phyloP scores from a whole-genome alignment of 2,888 invertebrate genomes.

The Mythimna lalbum region DNA sequence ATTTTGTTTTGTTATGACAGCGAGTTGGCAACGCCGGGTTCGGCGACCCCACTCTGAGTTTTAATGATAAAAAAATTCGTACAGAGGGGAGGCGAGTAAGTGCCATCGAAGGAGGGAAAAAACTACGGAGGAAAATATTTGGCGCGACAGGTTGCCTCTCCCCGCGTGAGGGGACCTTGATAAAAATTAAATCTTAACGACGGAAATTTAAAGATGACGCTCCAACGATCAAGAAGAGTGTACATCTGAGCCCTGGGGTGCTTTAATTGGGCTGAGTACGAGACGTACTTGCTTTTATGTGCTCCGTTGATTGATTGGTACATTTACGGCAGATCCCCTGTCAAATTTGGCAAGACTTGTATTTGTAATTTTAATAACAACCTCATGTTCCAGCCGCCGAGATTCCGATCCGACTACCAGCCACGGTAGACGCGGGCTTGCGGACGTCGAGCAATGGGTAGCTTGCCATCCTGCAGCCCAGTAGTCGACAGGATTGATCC shows the following conservation, averaged over 20 bases:
- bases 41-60: constrained; percentile 90
- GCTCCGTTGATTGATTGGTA: constrained; percentile 75
- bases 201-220: constrained; percentile 91
- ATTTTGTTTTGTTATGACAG: constrained; percentile 90
- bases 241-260: constrained; percentile 88
- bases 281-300: constrained; percentile 73
- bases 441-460: no score
- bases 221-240: constrained; percentile 90
- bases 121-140: constrained; percentile 91
- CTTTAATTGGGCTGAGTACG: constrained; percentile 88
- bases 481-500: no score
- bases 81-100: constrained; percentile 88
- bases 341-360: constrained; percentile 64
- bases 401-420: no score
- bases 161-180: constrained; percentile 79
- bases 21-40: constrained; percentile 87
- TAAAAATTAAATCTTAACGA: constrained; percentile 91
- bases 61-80: constrained; percentile 91
- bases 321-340: constrained; percentile 69
- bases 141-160: constrained; percentile 89
- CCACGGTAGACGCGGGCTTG: no score
- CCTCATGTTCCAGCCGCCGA: no score
- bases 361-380: constrained; percentile 25
- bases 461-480: no score
- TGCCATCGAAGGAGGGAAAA: constrained; percentile 90